Evolutionary conservation across 2,113 vertebrate species (phyloP).

Genomic region (Castor canadensis): DNA sequence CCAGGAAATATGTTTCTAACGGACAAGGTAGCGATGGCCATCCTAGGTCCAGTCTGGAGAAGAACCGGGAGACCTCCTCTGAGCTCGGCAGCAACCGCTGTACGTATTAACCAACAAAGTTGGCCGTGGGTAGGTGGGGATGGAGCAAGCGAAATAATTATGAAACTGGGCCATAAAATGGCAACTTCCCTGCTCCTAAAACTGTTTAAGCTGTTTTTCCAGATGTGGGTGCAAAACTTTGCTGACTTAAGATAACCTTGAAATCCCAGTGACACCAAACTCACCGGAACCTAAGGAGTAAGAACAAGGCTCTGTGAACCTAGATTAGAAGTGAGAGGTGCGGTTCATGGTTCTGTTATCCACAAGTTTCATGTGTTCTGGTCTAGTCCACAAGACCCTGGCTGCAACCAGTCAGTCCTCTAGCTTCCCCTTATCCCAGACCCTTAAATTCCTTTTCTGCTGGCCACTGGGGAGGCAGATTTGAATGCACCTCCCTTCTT

Average conservation of each 20-base stretch:
- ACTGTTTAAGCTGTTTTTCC: not conserved
- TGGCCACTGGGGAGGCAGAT: not conserved
- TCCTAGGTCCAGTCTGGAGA: no score
- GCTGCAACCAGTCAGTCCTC: not conserved
- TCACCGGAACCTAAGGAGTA: not conserved
- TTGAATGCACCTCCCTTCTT: not conserved
- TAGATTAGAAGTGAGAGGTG: not conserved
- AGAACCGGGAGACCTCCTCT: not conserved
- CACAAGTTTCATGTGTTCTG: no score
- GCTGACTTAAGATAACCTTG: not conserved
- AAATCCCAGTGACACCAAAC: not conserved
- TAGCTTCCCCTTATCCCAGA: not conserved
- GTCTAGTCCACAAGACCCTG: not conserved
- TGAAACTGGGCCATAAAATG: not conserved
- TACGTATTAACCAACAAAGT: not conserved
- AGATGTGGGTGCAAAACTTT: not conserved
- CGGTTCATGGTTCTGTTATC: not conserved
- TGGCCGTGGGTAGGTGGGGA: no score
- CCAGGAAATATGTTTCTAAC: accelerated
- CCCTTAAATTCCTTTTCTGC: not conserved
- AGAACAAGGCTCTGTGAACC: no score
- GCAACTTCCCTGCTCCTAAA: not conserved
- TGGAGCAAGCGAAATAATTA: accelerated
- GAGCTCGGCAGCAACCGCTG: not conserved
- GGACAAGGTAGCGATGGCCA: no score